phyloP scores from a whole-genome alignment of 2,113 vertebrate species.

The Regulus satrapa region DNA sequence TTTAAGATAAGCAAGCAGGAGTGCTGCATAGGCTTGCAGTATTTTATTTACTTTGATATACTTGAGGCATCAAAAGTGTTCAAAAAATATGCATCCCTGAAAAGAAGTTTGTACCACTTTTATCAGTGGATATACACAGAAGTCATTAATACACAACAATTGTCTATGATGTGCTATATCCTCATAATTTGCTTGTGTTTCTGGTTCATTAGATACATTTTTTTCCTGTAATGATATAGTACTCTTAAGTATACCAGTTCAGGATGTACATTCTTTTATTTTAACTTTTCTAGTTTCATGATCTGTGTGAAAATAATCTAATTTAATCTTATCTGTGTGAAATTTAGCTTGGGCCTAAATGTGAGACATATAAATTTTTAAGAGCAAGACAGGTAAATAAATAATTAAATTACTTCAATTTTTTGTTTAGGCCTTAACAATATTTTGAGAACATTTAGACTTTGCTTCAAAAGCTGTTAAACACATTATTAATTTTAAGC shows the following conservation, averaged over 20 bases:
- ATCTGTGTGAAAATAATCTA: neutral
- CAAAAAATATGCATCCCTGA: neutral
- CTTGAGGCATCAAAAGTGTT: neutral
- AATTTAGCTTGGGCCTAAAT: neutral
- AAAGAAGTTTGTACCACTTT: neutral
- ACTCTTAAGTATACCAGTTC: neutral
- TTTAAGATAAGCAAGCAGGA: neutral
- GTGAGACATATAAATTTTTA: neutral
- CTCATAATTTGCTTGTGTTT: neutral
- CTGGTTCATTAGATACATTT: neutral
- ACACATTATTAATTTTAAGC: neutral
- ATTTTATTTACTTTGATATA: neutral
- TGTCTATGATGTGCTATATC: neutral
- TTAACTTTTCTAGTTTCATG: neutral
- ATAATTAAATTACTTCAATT: neutral
- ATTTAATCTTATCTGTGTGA: neutral
- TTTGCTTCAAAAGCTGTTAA: neutral
- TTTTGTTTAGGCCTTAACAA: neutral
- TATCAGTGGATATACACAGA: neutral
- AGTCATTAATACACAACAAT: neutral
- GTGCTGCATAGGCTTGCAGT: neutral
- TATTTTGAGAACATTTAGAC: neutral
- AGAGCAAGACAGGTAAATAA: neutral
- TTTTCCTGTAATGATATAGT: neutral
- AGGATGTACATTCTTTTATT: neutral